phyloP scores from a whole-genome alignment of 2,113 vertebrate genomes.

The Grammomys surdaster region DNA sequence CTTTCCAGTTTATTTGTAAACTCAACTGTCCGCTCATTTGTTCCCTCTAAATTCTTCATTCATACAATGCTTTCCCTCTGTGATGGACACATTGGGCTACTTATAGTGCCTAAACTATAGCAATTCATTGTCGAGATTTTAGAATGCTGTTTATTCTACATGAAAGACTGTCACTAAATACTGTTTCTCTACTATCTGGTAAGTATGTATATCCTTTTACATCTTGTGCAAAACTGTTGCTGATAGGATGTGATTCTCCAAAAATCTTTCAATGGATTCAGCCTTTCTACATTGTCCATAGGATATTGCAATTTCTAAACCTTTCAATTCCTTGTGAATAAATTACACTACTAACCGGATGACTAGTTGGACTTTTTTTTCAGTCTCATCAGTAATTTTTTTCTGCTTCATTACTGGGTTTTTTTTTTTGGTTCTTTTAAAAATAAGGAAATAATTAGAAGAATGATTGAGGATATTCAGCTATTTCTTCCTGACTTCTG shows the following conservation, averaged over 20 bases:
- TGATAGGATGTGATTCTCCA: not conserved
- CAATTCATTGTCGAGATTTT: not conserved
- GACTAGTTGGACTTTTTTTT: not conserved
- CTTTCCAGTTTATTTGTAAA: no score
- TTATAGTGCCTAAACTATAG: no score
- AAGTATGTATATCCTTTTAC: not conserved
- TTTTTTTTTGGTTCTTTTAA: not conserved
- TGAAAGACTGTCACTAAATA: not conserved
- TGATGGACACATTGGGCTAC: no score
- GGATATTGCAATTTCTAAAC: not conserved
- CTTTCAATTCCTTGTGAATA: not conserved
- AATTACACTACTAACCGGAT: not conserved
- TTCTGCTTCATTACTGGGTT: not conserved
- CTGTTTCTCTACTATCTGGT: not conserved
- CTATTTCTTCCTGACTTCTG: not conserved
- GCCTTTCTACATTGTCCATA: not conserved
- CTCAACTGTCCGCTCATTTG: rapidly evolving
- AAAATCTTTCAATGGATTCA: not conserved
- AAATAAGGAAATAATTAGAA: not conserved
- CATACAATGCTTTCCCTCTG: no score
- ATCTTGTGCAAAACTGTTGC: not conserved
- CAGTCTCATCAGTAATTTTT: not conserved
- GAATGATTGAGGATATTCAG: not conserved
- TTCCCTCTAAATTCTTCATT: no score
- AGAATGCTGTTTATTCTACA: not conserved